These are phyloP conservation scores for Apostichopus parvimensis DNA, from an alignment of 35 echinoderm and acorn worm species.

Conservation along the genomic window DNA sequence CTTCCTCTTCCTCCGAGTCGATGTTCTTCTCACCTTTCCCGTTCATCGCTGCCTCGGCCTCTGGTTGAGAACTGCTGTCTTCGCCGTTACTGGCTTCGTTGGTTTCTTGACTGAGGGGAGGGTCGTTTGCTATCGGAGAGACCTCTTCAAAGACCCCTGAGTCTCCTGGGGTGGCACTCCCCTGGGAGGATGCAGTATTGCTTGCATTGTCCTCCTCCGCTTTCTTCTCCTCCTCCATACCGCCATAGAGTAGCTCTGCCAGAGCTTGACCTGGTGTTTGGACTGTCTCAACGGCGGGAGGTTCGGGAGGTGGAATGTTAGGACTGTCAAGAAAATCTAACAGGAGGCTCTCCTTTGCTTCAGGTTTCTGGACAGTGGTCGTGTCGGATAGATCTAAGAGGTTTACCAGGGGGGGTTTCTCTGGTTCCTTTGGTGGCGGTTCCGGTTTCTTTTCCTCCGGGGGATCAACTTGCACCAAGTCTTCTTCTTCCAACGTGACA, in stretches of 20 bases:
- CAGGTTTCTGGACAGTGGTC: constrained; percentile 49
- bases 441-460: constrained; percentile 11
- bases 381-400: constrained; percentile 73
- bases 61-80: constrained; percentile 25
- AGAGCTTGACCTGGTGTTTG: constrained; percentile 42
- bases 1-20: constrained; percentile 20
- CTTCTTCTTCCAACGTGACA: constrained; percentile 32
- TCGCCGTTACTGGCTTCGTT: constrained; percentile 14
- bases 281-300: constrained; percentile 8
- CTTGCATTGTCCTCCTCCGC: constrained; percentile 44
- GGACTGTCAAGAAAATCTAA: constrained; percentile 56
- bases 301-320: constrained; percentile 13
- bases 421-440: background rate
- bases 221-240: constrained; percentile 31
- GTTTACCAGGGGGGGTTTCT: constrained; percentile 50
- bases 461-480: constrained; percentile 1
- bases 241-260: constrained; percentile 52
- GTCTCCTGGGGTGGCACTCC: constrained; percentile 53
- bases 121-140: constrained; percentile 3
- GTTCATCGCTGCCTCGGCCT: background rate
- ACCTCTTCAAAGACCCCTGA: constrained; percentile 54
- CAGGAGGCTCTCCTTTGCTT: constrained; percentile 54
- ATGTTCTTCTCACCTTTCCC: constrained; percentile 29
- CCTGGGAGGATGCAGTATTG: constrained; percentile 52
- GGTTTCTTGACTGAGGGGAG: constrained; percentile 18